Evolutionary conservation across 2,888 invertebrate species (phyloP), one percentile per base, ranked within the genome.

Genomic region (Aethes cnicana): DNA sequence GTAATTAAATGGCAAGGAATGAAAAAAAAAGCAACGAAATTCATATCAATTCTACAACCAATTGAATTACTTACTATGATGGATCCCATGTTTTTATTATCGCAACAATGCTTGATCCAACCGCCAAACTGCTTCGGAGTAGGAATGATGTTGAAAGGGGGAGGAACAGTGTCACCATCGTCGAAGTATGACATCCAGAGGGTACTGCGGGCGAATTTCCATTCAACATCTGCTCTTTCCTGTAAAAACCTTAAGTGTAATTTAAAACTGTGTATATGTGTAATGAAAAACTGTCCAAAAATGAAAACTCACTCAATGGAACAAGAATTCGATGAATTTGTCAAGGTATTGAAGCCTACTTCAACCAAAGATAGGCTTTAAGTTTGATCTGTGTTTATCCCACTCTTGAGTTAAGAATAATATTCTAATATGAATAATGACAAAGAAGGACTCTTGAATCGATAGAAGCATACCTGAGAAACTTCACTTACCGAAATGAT

Each of bases 151-250:
- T 98, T 98, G 82, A 98, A 98, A 0, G 98, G 98, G 0, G 97
- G 95, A 0, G 98, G 98, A 0, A 98, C 93, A 0, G 97, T 97
- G 62, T 96, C 96, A 0, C 96, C 96, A 56, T 95, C 96, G 64
- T 97, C 97, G 73, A 99, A 98, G 81, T 98, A 98, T 66, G 97
- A 97, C 91, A 98, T 97, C 98, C 98, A 99, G 35, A 99, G 88
- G 74, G 96, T 96, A 61, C 97, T 97, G 37, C 98, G 91, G 0
- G 98, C 98, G 72, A 98, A 98, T 83, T 98, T 98, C 98, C 98
- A 98, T 85, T 98, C 98, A 0, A 94, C 94, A 72, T 98, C 98
- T 2, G 98, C 95, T 72, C 97, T 92, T 92, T 98, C 97, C 96
- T 97, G 76, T 14, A 68, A 23, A 28, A 9, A 17, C 4, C 2